phyloP scores from a whole-genome alignment of 1,140 invertebrate species.

The Akabosia matsudoensis region DNA sequence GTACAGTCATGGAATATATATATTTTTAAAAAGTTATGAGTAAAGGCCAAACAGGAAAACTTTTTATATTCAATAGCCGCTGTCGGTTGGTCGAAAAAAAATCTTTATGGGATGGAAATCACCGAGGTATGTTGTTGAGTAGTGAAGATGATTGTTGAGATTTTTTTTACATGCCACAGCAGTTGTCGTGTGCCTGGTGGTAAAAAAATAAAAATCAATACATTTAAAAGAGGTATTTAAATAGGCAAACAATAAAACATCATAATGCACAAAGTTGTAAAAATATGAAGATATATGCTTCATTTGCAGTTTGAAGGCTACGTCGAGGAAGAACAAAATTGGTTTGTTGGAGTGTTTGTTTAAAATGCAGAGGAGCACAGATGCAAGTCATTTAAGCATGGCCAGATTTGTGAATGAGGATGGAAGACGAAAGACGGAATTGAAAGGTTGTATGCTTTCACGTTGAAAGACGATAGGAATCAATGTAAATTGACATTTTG shows the following conservation, averaged over 20 bases:
- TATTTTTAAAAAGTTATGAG: no score
- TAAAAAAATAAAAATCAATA: conserved; percentile 13
- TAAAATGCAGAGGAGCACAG: not conserved
- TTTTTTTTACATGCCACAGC: conserved; percentile 3
- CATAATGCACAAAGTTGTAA: not conserved
- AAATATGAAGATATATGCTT: no score
- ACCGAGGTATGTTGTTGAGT: not conserved
- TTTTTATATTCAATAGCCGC: no score
- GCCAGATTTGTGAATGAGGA: not conserved
- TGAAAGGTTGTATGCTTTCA: no score
- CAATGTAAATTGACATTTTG: not conserved
- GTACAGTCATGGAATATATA: not conserved
- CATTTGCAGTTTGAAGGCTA: no score
- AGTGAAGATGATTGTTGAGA: not conserved
- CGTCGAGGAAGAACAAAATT: not conserved
- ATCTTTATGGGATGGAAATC: not conserved
- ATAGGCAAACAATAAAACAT: not conserved
- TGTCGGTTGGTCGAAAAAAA: no score
- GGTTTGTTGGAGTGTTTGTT: not conserved
- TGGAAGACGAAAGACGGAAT: no score
- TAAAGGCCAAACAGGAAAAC: not conserved
- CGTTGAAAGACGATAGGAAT: no score
- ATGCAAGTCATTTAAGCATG: not conserved
- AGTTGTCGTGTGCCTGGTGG: conserved; percentile 3
- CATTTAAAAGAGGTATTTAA: not conserved